Conservation (phyloP, 2,797 vertebrate species). For the Channa striata region DNA sequence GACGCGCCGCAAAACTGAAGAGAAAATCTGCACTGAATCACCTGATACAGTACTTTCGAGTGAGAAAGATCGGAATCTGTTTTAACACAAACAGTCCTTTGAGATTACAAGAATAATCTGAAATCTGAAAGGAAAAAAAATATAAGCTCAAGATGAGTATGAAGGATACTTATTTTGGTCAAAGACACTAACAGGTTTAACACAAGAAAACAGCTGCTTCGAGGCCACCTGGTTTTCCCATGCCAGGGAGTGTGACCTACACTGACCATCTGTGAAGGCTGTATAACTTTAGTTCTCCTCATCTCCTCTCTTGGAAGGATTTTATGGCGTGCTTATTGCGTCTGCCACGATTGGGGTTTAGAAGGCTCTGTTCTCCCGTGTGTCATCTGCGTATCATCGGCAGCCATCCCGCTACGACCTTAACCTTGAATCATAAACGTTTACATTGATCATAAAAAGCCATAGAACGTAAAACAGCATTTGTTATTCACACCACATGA, state of each 20-base stretch:
- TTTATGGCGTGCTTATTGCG: conserved; percentile 44
- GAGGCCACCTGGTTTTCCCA: conserved; percentile 49
- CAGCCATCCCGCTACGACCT: conserved; percentile 1
- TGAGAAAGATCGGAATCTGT: conserved; percentile 3
- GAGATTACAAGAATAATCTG: not conserved
- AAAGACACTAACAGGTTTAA: conserved; percentile 19
- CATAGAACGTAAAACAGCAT: conserved; percentile 32
- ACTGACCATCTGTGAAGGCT: conserved; percentile 50
- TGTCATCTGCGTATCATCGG: conserved; percentile 10
- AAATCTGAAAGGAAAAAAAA: conserved; percentile 1
- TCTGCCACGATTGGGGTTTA: conserved; percentile 34
- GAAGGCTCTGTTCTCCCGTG: conserved; percentile 10
- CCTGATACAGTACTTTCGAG: conserved; percentile 34
- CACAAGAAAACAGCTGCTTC: conserved; percentile 25
- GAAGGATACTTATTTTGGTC: conserved; percentile 11
- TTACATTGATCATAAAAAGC: conserved; percentile 46
- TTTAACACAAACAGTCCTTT: conserved; percentile 26
- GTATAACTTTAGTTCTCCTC: conserved; percentile 35
- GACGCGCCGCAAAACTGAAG: conserved; percentile 22
- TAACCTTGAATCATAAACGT: conserved; percentile 39
- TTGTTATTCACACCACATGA: conserved; percentile 16
- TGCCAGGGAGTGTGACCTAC: conserved; percentile 27
- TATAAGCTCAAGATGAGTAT: conserved; percentile 24
- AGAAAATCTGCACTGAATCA: conserved; percentile 47
- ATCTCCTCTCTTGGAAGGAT: conserved; percentile 25